These are phyloP conservation scores for Sebastes melanostomus DNA, from an alignment of 2,797 vertebrate genomes.

Conservation along the genomic window DNA sequence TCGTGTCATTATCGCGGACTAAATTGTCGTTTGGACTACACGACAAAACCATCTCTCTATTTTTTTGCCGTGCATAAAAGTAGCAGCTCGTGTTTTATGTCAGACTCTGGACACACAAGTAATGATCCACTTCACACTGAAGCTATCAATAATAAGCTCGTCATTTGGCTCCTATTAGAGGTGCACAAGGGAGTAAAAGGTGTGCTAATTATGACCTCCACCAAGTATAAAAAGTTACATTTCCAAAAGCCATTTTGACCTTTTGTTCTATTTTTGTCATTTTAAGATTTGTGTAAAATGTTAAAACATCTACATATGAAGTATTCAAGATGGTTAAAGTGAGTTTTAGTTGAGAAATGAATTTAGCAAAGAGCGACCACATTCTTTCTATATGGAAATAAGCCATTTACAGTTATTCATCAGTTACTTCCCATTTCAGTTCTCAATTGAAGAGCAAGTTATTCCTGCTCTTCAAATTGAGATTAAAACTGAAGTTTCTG, in stretches of 20 bases:
- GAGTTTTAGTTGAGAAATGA: background rate
- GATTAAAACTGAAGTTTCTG: constrained; percentile 44
- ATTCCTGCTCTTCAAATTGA: constrained; percentile 29
- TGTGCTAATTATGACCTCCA: background rate
- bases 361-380: background rate
- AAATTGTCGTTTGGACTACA: background rate
- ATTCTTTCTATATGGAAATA: background rate
- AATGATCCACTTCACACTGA: background rate
- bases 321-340: background rate
- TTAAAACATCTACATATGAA: background rate
- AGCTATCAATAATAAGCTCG: background rate
- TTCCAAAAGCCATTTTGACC: background rate
- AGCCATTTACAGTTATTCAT: background rate
- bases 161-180: background rate
- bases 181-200: background rate
- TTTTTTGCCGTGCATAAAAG: constrained; percentile 34
- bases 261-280: background rate
- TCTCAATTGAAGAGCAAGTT: constrained; percentile 25
- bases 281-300: background rate
- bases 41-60: background rate
- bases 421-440: constrained; percentile 58
- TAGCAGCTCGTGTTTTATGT: background rate
- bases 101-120: background rate
- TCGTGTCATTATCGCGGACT: background rate
- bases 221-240: background rate